Evolutionary conservation across 30 jellyfish, hydroid and myxozoan genomes (phyloP).

Genomic region (Cassiopea xamachana): DNA sequence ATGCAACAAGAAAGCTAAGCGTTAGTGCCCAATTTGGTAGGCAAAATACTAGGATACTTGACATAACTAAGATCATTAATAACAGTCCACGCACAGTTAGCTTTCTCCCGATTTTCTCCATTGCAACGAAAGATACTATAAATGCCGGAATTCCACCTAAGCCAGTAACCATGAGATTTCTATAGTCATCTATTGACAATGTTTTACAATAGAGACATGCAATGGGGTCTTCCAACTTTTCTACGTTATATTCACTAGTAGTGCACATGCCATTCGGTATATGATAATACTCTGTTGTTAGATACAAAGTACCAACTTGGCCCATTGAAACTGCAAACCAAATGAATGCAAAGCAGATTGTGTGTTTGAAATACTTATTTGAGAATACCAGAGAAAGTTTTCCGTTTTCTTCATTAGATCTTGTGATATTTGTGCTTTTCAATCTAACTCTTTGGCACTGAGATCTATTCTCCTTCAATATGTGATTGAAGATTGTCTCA

Average conservation of each 20-base stretch:
- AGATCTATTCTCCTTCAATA: conserved; percentile 44
- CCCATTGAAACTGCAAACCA: conserved; percentile 83
- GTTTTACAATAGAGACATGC: conserved; percentile 69
- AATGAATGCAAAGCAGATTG: conserved; percentile 57
- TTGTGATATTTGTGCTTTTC: conserved; percentile 18
- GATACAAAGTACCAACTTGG: conserved; percentile 71
- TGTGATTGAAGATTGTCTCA: conserved; percentile 59
- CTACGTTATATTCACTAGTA: not conserved
- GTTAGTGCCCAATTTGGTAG: conserved; percentile 70
- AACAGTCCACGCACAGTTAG: conserved; percentile 63
- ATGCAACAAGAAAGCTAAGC: conserved; percentile 66
- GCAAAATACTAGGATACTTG: conserved; percentile 61
- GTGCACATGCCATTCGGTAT: conserved; percentile 62
- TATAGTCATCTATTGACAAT: conserved; percentile 54
- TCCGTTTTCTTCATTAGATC: conserved; percentile 17
- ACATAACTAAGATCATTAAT: conserved; percentile 56
- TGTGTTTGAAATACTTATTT: conserved; percentile 45
- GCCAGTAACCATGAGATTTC: conserved; percentile 61
- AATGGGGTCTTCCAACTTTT: conserved; percentile 58
- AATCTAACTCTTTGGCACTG: conserved; percentile 50
- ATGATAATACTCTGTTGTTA: conserved; percentile 71
- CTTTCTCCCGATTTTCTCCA: conserved; percentile 74
- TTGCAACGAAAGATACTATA: conserved; percentile 56
- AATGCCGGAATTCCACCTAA: conserved; percentile 77
- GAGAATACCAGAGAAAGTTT: conserved; percentile 39